Percentiles rank a stretch among this genome's conserved stretches.
These are phyloP conservation scores for Astreopora myriophthalma DNA, from an alignment of 64 coral and sea anemone species.

Conservation along the genomic window DNA sequence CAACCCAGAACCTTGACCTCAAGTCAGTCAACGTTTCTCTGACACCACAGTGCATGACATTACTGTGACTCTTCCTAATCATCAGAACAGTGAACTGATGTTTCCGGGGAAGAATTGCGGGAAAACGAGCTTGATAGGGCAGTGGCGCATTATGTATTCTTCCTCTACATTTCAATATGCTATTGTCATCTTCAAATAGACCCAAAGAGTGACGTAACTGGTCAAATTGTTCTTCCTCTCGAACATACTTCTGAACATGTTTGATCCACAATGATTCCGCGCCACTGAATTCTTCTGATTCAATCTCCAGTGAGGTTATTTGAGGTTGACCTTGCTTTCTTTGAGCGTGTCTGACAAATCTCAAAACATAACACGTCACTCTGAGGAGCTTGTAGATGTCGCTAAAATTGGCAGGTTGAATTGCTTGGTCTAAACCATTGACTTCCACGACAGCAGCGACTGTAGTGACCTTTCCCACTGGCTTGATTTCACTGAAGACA, in stretches of 20 bases:
- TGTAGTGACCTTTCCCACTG: background rate
- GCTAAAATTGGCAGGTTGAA: background rate
- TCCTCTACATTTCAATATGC: slow-evolving; percentile 39
- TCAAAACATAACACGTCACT: slow-evolving; percentile 4
- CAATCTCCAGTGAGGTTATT: background rate
- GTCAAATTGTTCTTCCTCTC: slow-evolving; percentile 32
- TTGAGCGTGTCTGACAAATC: slow-evolving; percentile 2
- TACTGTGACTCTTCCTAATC: background rate
- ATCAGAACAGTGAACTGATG: slow-evolving; percentile 40
- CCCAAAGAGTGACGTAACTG: slow-evolving; percentile 34
- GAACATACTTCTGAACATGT: slow-evolving; percentile 29
- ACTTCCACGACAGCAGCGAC: background rate
- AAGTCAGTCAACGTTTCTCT: slow-evolving; percentile 36
- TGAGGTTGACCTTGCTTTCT: background rate
- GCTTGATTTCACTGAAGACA: background rate
- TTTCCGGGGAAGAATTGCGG: slow-evolving; percentile 6
- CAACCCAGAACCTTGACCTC: slow-evolving; percentile 30
- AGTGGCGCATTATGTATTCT: slow-evolving; percentile 13
- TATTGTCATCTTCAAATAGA: slow-evolving; percentile 15
- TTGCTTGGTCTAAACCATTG: background rate
- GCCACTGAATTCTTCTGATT: background rate
- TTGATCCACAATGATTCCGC: slow-evolving; percentile 42
- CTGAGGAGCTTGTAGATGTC: background rate
- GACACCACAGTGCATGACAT: slow-evolving; percentile 41
- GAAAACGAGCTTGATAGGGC: background rate